Evolutionary conservation across 1,140 invertebrate species (phyloP).

Genomic region (Brachionus calyciflorus): DNA sequence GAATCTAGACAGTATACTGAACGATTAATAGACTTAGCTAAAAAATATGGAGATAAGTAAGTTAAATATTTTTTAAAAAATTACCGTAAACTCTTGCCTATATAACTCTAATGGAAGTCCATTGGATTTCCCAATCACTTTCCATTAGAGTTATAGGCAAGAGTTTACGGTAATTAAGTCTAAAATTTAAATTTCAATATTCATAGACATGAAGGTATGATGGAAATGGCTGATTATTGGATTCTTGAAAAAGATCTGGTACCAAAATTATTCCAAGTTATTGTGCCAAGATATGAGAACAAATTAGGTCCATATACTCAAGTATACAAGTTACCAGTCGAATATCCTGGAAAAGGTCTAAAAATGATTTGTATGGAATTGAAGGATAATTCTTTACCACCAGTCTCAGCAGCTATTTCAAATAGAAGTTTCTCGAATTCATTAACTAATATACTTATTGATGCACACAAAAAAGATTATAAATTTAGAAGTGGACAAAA

Average conservation of each 20-base stretch:
- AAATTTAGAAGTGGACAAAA: background rate
- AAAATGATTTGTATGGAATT: constrained; percentile 36
- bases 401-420: background rate
- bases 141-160: too few relatives aligned
- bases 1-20: constrained; percentile 47
- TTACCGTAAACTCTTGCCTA: too few relatives aligned
- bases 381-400: constrained; percentile 22
- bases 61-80: background rate
- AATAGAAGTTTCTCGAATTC: constrained; percentile 15
- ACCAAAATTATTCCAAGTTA: constrained; percentile 46
- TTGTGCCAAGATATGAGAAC: constrained; percentile 39
- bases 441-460: constrained; percentile 26
- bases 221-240: constrained; percentile 48
- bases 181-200: background rate
- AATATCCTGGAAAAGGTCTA: constrained; percentile 39
- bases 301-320: constrained; percentile 45
- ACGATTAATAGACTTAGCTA: constrained; percentile 45
- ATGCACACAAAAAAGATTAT: constrained; percentile 34
- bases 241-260: constrained; percentile 39
- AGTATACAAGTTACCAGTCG: constrained; percentile 21
- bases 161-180: too few relatives aligned
- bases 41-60: constrained; percentile 47
- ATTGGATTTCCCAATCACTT: too few relatives aligned
- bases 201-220: constrained; percentile 41
- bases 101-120: too few relatives aligned